Evolutionary conservation across 64 coral and sea anemone genomes (phyloP).

Genomic region (Anthopleura sola): DNA sequence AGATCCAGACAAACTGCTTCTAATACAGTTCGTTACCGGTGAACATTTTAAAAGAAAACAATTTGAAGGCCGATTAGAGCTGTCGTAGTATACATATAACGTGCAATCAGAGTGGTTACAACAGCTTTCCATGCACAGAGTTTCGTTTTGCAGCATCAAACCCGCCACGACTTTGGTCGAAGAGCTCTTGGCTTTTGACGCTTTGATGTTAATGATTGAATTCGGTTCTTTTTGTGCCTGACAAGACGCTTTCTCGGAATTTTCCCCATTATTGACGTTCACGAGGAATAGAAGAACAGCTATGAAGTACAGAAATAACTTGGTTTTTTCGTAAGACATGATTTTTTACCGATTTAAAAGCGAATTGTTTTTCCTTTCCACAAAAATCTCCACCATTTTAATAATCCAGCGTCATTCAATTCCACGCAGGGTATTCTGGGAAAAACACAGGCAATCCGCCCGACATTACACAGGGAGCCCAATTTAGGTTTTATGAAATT

Average conservation of each 20-base stretch:
- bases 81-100: neutral
- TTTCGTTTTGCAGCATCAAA: neutral
- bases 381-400: constrained; percentile 1
- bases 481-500: neutral
- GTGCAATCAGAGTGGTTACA: neutral
- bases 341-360: neutral
- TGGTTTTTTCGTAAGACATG: neutral
- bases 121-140: neutral
- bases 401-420: neutral
- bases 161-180: neutral
- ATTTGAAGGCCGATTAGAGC: neutral
- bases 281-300: neutral
- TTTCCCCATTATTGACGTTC: neutral
- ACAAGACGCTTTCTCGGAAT: neutral
- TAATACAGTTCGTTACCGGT: neutral
- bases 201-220: neutral
- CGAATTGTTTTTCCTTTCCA: neutral
- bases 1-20: neutral
- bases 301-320: neutral
- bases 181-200: neutral
- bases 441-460: neutral
- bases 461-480: neutral
- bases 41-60: neutral
- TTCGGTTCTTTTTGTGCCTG: neutral
- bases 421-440: neutral